Evolutionary conservation across 2,888 invertebrate species (phyloP), one percentile per base, ranked within the genome.

Genomic region (Synergus laeviventris): DNA sequence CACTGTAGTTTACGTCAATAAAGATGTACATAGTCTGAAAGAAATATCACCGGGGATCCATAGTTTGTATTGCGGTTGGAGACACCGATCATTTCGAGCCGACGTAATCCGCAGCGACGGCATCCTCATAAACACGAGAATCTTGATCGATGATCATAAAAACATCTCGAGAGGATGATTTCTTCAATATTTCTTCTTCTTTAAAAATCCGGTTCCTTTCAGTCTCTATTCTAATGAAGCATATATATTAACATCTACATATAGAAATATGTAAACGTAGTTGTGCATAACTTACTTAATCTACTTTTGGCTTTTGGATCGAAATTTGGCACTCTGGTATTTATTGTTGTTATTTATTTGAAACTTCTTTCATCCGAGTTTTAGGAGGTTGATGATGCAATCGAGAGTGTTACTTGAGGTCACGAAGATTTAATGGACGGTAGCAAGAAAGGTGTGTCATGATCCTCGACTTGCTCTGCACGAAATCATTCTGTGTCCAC

Each of bases 401-500:
- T 18, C 9, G 2, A 18, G n/a, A 1, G 49, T 9, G 2, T 18
- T n/a, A 54, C 18, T 54, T 18, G 49, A 18, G n/a, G 18, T 18
- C 49, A 54, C n/a, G 9, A 54, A 18, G 18, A 54, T 54, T 9
- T 3, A 18, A 18, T 54, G 18, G 49, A 9, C 9, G n/a, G 9
- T 9, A 54, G 66, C 45, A 45, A 45, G 21, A 24, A 24, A 24
- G 59, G 38, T 73, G 36, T 38, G 73, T 59, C 42, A 60, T 42
- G 42, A 60, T 74, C 21, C 21, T 38, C 31, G n/a, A n/a, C n/a
- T 31, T 31, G 31, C 31, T 31, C 11, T 59, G 36, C 56, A 54
- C 36, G 79, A 75, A 81, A 81, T 79, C 78, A 82, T 82, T 82
- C 78, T 75, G 78, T 79, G 78, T 84, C 82, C 83, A 83, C 81